Percentiles rank a stretch among this genome's conserved stretches.
Evolutionary conservation across 2,797 vertebrate species (phyloP).

Genomic region (Tenualosa thibaudeaui): DNA sequence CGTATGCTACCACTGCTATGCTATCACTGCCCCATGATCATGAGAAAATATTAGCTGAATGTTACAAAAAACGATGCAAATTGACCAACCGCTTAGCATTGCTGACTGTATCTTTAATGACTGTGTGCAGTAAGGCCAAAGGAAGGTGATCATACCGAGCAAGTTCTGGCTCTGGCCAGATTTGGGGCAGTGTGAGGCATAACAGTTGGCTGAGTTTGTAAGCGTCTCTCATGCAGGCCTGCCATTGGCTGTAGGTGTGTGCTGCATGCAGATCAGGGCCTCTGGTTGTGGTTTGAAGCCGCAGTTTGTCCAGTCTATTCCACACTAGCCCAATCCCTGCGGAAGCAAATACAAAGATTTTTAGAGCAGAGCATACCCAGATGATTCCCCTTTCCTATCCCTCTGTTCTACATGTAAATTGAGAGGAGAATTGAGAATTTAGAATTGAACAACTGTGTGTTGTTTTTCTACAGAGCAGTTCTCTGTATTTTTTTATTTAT

Average conservation of each 20-base stretch:
- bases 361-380: not conserved
- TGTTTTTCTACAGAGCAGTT: no score
- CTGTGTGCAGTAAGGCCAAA: not conserved
- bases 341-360: not conserved
- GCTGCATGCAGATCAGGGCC: slow-evolving; percentile 64
- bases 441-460: no score
- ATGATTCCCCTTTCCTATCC: not conserved
- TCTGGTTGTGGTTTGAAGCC: not conserved
- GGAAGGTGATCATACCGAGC: slow-evolving; percentile 66
- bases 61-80: no score
- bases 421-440: not conserved
- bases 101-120: no score
- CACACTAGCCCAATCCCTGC: slow-evolving; percentile 28
- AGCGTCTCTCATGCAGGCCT: slow-evolving; percentile 77
- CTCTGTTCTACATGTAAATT: not conserved
- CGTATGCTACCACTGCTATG: no score
- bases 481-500: no score
- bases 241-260: slow-evolving; percentile 85
- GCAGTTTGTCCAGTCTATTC: slow-evolving; percentile 28
- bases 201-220: slow-evolving; percentile 84
- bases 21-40: no score
- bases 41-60: no score
- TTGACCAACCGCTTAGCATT: no score
- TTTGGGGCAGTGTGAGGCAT: slow-evolving; percentile 63
- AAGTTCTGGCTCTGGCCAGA: slow-evolving; percentile 69